These are phyloP conservation scores for Zygothrica quintamaculata DNA, from an alignment of 2,888 invertebrate genomes.

Conservation along the genomic window DNA sequence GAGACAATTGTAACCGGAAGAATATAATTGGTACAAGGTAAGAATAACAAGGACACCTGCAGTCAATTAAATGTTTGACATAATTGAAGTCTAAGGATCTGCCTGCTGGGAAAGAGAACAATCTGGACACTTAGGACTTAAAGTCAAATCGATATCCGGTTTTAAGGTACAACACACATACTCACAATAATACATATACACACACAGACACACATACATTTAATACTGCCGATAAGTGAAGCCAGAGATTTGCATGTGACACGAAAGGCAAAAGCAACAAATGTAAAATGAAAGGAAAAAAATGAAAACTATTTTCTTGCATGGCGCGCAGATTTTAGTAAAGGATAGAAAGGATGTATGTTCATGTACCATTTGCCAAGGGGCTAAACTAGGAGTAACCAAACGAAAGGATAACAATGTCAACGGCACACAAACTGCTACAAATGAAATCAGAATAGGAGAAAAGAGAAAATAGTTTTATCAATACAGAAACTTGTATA, in stretches of 20 bases:
- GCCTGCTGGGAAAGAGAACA: no score
- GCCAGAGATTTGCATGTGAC: slow-evolving; percentile 53
- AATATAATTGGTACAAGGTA: slow-evolving; percentile 9
- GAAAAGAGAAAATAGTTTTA: slow-evolving; percentile 1
- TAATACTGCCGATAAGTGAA: slow-evolving; percentile 74
- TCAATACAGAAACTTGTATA: no score
- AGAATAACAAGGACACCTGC: slow-evolving; percentile 35
- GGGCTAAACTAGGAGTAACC: slow-evolving; percentile 67
- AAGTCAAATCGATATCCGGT: slow-evolving; percentile 67
- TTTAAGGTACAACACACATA: slow-evolving; percentile 14
- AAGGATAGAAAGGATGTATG: slow-evolving; percentile 25
- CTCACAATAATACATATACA: no score
- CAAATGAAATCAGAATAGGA: slow-evolving; percentile 24
- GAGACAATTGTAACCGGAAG: slow-evolving; percentile 12
- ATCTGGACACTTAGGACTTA: slow-evolving; percentile 21
- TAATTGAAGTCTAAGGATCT: slow-evolving; percentile 59
- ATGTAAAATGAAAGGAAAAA: slow-evolving; percentile 7
- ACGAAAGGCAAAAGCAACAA: background rate
- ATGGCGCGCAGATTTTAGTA: slow-evolving; percentile 39
- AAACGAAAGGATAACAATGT: slow-evolving; percentile 75
- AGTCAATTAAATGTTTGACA: slow-evolving; percentile 62
- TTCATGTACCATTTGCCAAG: slow-evolving; percentile 63
- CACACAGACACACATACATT: background rate
- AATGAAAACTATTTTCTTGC: slow-evolving; percentile 36
- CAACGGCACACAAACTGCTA: slow-evolving; percentile 58